Evolutionary conservation across 2,888 invertebrate genomes (phyloP).

Genomic region (Julus scandinavius): DNA sequence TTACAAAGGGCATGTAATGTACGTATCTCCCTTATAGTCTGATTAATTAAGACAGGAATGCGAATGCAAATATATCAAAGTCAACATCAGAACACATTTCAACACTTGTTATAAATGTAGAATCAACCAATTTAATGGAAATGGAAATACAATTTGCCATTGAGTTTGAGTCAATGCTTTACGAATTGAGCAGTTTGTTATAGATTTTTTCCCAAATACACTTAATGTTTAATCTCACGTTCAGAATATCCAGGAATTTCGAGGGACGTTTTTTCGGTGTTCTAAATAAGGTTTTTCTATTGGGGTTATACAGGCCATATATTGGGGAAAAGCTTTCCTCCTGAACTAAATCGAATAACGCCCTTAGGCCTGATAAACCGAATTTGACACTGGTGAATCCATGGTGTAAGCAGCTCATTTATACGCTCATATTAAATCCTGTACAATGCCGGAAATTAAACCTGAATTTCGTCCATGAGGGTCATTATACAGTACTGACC

Average conservation of each 20-base stretch:
- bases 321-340: background rate
- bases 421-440: background rate
- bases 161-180: too few species aligned
- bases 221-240: too few species aligned
- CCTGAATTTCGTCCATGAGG: background rate
- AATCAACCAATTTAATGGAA: too few species aligned
- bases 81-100: too few species aligned
- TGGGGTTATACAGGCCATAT: background rate
- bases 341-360: background rate
- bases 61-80: too few species aligned
- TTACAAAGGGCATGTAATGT: too few species aligned
- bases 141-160: too few species aligned
- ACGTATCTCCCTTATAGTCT: too few species aligned
- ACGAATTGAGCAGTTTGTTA: too few species aligned
- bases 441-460: conserved; percentile 37
- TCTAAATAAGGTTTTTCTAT: background rate
- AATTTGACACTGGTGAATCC: background rate
- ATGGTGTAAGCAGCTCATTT: conserved; percentile 9
- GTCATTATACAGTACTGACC: conserved; percentile 9
- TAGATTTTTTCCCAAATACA: too few species aligned
- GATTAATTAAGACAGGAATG: too few species aligned
- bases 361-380: background rate
- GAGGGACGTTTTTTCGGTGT: background rate
- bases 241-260: background rate
- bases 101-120: too few species aligned